phyloP scores from a whole-genome alignment of 2,888 invertebrate species.

The Eupelmus urozonus region DNA sequence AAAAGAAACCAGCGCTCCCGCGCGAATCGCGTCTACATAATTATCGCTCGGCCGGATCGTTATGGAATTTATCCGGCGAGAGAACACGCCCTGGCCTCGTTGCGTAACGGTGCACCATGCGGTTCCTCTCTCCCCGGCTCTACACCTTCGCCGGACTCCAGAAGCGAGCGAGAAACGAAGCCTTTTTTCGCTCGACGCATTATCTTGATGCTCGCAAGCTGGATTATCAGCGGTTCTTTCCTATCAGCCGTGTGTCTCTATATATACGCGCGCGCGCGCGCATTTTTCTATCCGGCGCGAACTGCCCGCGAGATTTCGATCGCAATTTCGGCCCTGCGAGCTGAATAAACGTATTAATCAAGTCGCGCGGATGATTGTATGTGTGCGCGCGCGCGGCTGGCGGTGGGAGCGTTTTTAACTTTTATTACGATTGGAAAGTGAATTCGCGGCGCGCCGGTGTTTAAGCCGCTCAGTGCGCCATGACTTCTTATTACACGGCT shows the following conservation, averaged over 20 bases:
- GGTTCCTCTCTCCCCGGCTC: constrained; percentile 17
- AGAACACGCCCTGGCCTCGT: constrained; percentile 65
- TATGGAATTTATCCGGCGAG: constrained; percentile 70
- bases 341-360: constrained; percentile 53
- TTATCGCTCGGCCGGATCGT: constrained; percentile 68
- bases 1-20: background rate
- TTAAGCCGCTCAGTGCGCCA: too few species aligned
- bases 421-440: constrained; percentile 36
- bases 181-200: constrained; percentile 16
- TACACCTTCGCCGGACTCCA: background rate
- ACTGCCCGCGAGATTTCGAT: constrained; percentile 41
- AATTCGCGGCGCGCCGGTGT: background rate
- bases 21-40: constrained; percentile 50
- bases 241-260: too few species aligned
- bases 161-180: background rate
- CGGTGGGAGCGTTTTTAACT: background rate
- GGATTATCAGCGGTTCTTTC: too few species aligned
- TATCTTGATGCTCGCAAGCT: constrained; percentile 48
- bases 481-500: too few species aligned
- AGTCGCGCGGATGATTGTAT: constrained; percentile 37
- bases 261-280: background rate
- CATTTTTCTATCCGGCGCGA: constrained; percentile 8
- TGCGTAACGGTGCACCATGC: constrained; percentile 65
- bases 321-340: constrained; percentile 24
- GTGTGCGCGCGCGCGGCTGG: constrained; percentile 22